Base-by-base conservation (phyloP, 2,797 vertebrate species). In the Gambusia yucatana region DNA sequence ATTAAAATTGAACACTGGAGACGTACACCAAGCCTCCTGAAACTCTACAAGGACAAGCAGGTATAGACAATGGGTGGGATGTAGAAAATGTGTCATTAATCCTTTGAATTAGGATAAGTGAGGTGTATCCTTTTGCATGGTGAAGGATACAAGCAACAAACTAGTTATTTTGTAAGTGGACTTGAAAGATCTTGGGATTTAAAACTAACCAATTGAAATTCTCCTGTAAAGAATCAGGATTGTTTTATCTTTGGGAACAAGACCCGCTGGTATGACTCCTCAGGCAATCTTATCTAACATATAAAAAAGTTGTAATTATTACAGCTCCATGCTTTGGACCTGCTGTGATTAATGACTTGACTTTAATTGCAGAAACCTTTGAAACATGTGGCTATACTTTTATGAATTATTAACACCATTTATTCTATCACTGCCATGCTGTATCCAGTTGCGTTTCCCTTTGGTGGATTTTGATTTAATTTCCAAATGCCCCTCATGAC, bases 301-400 rank as follows among this genome's bases (percentile, higher is more conserved):
- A n/a, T 86, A 52, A 85, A 76, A 78, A 78, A 85, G 84, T 87
- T 87, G 80, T 74, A 85, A 77, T 72, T 77, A 71, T 75, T 65
- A 70, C 75, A 77, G n/a, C 75, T 77, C 77, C 41, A 59, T 75
- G 88, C 78, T 88, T 70, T 69, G 82, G n/a, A 57, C 36, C 69
- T 75, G 80, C 84, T 91, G 91, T 74, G 73, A 93, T 82, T n/a
- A 74, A 87, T 81, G 82, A 79, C 67, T 87, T 83, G 6, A 50
- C 82, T 79, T 84, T 55, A 28, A 75, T 84, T 87, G 77, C 81
- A 90, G 86, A 77, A 73, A 74, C n/a, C 39, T 69, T 50, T 85
- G 50, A 81, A 79, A 82, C 73, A 22, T 28, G 75, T 81, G 72
- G 61, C 44, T 77, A 1, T 71, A 6, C 75, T 72, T 57, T 39